Percentiles rank a stretch among this genome's conserved stretches.
These are phyloP conservation scores for Amphimedon queenslandica DNA, from an alignment of 37 sponge, comb jelly and placozoan genomes.

Conservation along the genomic window DNA sequence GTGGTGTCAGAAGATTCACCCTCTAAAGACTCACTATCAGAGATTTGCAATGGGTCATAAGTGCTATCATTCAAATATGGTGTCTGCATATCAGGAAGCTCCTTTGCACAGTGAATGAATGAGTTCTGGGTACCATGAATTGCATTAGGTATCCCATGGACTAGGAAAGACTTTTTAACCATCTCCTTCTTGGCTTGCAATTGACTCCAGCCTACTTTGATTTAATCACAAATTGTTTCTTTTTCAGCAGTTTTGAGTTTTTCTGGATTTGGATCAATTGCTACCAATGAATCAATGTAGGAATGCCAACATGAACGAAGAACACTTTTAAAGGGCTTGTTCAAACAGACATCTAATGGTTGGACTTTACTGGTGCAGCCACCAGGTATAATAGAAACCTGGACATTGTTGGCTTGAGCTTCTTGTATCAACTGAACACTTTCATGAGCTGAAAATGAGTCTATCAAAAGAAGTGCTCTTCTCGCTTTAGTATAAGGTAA, in stretches of 20 bases:
- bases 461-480: no score
- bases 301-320: not conserved
- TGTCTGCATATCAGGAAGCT: no score
- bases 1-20: not conserved
- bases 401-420: not conserved
- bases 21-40: no score
- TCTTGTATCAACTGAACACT: not conserved
- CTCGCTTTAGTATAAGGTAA: no score
- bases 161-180: slow-evolving; percentile 31
- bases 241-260: not conserved
- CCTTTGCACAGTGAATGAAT: slow-evolving; percentile 17
- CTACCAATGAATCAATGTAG: no score
- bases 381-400: slow-evolving; percentile 16
- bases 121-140: not conserved
- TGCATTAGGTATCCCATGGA: slow-evolving; percentile 22
- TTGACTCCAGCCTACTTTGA: not conserved
- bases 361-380: slow-evolving; percentile 37
- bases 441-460: no score
- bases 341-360: slow-evolving; percentile 18
- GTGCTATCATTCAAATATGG: not conserved
- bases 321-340: slow-evolving; percentile 9
- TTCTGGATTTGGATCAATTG: no score
- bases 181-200: not conserved
- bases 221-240: not conserved
- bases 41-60: no score